phyloP scores from a whole-genome alignment of 2,113 vertebrate species.

The Scomber japonicus region DNA sequence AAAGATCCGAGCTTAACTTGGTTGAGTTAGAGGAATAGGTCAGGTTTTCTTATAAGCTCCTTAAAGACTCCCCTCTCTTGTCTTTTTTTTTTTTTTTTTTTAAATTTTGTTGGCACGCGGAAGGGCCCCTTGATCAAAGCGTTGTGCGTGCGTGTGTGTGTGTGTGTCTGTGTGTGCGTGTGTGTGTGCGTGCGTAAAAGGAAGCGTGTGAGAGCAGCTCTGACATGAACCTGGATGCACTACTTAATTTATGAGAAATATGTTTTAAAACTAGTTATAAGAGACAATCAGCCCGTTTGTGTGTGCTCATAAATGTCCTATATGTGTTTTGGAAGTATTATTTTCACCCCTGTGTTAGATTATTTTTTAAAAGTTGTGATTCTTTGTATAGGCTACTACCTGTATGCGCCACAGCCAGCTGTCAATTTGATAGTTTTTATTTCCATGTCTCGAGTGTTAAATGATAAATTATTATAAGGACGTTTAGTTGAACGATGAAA shows the following conservation, averaged over 20 bases:
- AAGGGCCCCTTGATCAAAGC: conserved; percentile 77
- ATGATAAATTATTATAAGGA: conserved; percentile 72
- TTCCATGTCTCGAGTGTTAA: conserved; percentile 58
- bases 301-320: conserved; percentile 55
- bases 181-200: conserved; percentile 61
- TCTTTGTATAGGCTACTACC: conserved; percentile 57
- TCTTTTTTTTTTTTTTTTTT: conserved; percentile 53
- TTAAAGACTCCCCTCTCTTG: conserved; percentile 72
- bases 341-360: conserved; percentile 55
- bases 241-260: conserved; percentile 96
- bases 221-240: conserved; percentile 94
- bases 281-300: conserved; percentile 93
- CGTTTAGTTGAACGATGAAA: conserved; percentile 48
- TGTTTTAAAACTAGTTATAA: conserved; percentile 91
- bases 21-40: conserved; percentile 69
- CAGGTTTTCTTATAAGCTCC: conserved; percentile 79
- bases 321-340: conserved; percentile 54
- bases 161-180: conserved; percentile 77
- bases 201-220: conserved; percentile 78
- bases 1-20: conserved; percentile 52
- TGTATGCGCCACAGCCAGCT: conserved; percentile 70
- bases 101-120: conserved; percentile 65
- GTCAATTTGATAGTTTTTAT: conserved; percentile 75
- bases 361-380: conserved; percentile 65
- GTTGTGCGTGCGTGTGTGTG: conserved; percentile 48